phyloP scores from a whole-genome alignment of 92 coral and sea anemone genomes.

The Paramuricea clavata region DNA sequence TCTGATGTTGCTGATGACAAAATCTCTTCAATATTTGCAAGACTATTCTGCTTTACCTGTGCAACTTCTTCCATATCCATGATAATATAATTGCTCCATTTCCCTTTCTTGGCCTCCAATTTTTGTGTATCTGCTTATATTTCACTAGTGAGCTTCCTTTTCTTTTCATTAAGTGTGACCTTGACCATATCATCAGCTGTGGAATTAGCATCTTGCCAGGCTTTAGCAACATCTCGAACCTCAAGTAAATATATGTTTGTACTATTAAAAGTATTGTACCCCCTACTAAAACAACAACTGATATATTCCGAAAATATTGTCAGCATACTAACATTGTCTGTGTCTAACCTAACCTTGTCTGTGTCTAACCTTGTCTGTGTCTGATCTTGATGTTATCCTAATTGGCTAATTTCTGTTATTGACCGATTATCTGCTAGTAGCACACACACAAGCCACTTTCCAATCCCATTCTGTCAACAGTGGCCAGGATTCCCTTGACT shows the following conservation, averaged over 20 bases:
- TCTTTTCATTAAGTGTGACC: not conserved
- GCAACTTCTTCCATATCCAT: slow-evolving; percentile 51
- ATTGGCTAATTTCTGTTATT: not conserved
- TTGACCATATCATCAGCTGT: slow-evolving; percentile 19
- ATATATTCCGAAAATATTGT: no score
- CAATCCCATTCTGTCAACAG: slow-evolving; percentile 68
- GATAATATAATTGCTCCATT: slow-evolving; percentile 22
- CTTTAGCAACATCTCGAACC: slow-evolving; percentile 58
- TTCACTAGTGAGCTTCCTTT: slow-evolving; percentile 20
- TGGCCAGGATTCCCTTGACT: slow-evolving; percentile 13
- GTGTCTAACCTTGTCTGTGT: not conserved
- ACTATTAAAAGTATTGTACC: no score
- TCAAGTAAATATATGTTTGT: no score
- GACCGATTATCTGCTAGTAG: slow-evolving; percentile 15
- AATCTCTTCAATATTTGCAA: no score
- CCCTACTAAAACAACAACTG: no score
- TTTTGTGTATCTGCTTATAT: slow-evolving; percentile 27
- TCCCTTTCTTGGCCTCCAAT: slow-evolving; percentile 34
- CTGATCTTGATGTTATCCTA: not conserved
- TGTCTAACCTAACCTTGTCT: no score
- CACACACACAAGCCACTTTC: slow-evolving; percentile 30
- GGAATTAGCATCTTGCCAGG: slow-evolving; percentile 38
- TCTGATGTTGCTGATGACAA: slow-evolving; percentile 18
- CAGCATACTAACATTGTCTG: no score
- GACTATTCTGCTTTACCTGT: no score